Evolutionary conservation across 2,888 invertebrate species (phyloP).

Genomic region (Tetrapedia diversipes): DNA sequence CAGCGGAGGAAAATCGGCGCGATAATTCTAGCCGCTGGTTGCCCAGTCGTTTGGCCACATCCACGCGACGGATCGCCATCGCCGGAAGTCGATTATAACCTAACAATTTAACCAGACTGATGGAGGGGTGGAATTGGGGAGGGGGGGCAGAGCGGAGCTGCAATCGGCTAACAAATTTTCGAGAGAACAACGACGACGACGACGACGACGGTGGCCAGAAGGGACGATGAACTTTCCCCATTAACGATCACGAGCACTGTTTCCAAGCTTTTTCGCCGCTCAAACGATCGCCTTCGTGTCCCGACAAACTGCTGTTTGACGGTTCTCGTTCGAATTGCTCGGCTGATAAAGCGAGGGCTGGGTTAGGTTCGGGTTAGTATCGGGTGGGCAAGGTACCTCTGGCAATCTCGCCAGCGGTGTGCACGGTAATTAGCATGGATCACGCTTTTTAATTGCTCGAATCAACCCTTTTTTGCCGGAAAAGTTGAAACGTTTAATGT

Average conservation of each 20-base stretch:
- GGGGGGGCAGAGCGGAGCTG: neutral
- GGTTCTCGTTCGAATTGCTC: neutral
- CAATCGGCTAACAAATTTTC: constrained; percentile 32
- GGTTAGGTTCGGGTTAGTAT: no score
- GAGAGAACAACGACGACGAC: neutral
- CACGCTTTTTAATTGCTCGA: no score
- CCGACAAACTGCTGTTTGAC: neutral
- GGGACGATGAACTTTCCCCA: constrained; percentile 17
- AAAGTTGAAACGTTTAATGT: no score
- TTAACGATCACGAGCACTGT: constrained; percentile 17
- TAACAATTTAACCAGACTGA: constrained; percentile 34
- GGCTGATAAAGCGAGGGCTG: neutral
- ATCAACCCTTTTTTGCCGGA: no score
- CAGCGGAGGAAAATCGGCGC: constrained; percentile 42
- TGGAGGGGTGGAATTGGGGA: no score
- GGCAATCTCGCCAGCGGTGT: neutral
- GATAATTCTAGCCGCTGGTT: constrained; percentile 52
- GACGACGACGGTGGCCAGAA: no score
- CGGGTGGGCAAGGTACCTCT: no score
- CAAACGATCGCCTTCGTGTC: neutral
- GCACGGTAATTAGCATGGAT: neutral
- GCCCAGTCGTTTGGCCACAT: neutral
- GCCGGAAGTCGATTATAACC: constrained; percentile 49
- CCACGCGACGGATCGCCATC: constrained; percentile 23
- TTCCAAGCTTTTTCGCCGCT: constrained; percentile 13